Conservation (phyloP, 2,888 invertebrate genomes). For the Athripsodes cinereus region DNA sequence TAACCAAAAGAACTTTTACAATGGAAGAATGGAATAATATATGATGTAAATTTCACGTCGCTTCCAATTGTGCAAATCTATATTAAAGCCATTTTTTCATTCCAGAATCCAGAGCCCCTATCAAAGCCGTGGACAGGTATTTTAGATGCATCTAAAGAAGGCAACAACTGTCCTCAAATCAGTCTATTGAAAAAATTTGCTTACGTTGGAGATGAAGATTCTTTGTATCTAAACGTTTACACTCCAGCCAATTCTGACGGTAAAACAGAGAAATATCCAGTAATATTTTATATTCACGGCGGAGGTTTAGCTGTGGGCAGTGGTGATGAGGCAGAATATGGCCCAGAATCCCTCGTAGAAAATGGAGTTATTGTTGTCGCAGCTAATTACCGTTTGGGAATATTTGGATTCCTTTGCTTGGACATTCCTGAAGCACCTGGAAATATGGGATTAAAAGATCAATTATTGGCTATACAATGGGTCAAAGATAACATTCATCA, state of each 20-base stretch:
- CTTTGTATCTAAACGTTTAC: constrained; percentile 29
- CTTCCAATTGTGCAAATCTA: neutral
- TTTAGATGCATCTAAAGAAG: constrained; percentile 39
- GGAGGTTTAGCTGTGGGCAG: constrained; percentile 30
- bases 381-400: constrained; percentile 31
- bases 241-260: constrained; percentile 19
- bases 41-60: too few relatives aligned
- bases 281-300: constrained; percentile 30
- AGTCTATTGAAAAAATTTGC: neutral
- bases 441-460: constrained; percentile 23
- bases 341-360: constrained; percentile 29
- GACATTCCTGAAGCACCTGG: constrained; percentile 19
- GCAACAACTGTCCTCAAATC: constrained; percentile 22
- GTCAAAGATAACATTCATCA: constrained; percentile 17
- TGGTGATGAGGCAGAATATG: constrained; percentile 25
- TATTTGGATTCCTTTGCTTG: constrained; percentile 28
- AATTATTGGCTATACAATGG: constrained; percentile 22
- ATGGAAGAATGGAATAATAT: neutral
- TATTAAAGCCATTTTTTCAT: neutral
- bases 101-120: constrained; percentile 30
- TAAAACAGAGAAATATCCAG: constrained; percentile 5
- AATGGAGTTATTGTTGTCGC: constrained; percentile 30
- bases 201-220: constrained; percentile 28
- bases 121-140: constrained; percentile 33
- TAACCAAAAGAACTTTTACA: neutral